Evolutionary conservation across 2,888 invertebrate genomes (phyloP).

Genomic region (Heliconius cydno): DNA sequence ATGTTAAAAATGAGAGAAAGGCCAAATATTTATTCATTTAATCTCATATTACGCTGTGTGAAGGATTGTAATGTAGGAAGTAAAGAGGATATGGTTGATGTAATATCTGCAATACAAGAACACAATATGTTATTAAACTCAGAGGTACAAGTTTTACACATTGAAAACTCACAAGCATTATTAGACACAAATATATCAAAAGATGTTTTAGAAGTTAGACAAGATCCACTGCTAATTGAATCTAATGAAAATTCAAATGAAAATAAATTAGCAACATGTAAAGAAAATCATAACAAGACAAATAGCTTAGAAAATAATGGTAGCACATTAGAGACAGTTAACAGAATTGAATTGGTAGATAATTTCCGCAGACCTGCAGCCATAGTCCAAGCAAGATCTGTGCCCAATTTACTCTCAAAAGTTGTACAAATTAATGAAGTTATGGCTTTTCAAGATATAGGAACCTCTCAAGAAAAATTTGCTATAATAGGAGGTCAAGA

Average conservation of each 20-base stretch:
- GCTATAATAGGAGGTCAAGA: conserved; percentile 90
- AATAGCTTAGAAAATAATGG: background rate
- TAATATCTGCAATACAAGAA: conserved; percentile 67
- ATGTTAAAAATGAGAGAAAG: conserved; percentile 86
- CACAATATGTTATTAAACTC: conserved; percentile 51
- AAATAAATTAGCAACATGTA: background rate
- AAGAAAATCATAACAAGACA: background rate
- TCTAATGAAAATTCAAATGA: background rate
- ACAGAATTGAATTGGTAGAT: conserved; percentile 41
- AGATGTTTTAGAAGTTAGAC: background rate
- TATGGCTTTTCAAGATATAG: conserved; percentile 83
- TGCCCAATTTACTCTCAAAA: conserved; percentile 87
- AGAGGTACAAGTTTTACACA: conserved; percentile 47
- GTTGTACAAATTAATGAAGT: conserved; percentile 85
- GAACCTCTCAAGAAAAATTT: conserved; percentile 86
- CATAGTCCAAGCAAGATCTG: conserved; percentile 53
- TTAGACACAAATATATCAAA: background rate
- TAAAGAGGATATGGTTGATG: conserved; percentile 81
- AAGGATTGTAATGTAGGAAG: conserved; percentile 92
- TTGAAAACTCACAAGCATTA: conserved; percentile 42
- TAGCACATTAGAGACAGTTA: background rate
- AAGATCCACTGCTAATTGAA: background rate
- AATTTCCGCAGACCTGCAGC: conserved; percentile 32
- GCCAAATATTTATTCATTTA: conserved; percentile 90
- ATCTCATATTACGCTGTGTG: conserved; percentile 90